A percentile compares a stretch with the other conserved stretches of the same genome.
These are phyloP conservation scores for Epizoanthus illoricatus DNA, from an alignment of 92 coral and sea anemone species.

Conservation along the genomic window DNA sequence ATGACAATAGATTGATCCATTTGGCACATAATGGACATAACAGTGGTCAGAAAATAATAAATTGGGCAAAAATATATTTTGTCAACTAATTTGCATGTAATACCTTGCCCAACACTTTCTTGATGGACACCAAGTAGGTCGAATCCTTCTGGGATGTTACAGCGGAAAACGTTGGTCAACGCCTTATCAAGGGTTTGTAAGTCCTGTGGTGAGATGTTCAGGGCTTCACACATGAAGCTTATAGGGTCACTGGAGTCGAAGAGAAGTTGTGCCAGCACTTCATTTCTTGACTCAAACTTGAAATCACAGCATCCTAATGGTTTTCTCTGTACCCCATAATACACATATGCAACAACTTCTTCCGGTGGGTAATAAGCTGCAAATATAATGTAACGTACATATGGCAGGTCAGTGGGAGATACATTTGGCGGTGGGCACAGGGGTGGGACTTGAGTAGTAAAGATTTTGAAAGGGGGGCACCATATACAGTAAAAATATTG, in stretches of 20 bases:
- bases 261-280: slow-evolving; percentile 15
- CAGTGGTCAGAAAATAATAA: no score
- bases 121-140: slow-evolving; percentile 15
- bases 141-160: slow-evolving; percentile 22
- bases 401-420: no score
- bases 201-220: slow-evolving; percentile 27
- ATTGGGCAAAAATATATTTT: no score
- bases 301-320: slow-evolving; percentile 8
- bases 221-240: slow-evolving; percentile 39
- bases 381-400: neutral
- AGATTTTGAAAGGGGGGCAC: no score
- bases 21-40: no score
- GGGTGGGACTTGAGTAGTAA: no score
- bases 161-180: neutral
- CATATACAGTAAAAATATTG: no score
- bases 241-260: slow-evolving; percentile 23
- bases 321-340: slow-evolving; percentile 29
- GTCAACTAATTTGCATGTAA: no score
- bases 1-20: no score
- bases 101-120: slow-evolving; percentile 12
- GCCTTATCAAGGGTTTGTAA: slow-evolving; percentile 8
- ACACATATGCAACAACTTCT: neutral
- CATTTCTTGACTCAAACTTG: slow-evolving; percentile 28
- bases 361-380: slow-evolving; percentile 37
- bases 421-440: no score